Evolutionary conservation across 2,113 vertebrate species (phyloP).

Genomic region (Turdus rufiventris): DNA sequence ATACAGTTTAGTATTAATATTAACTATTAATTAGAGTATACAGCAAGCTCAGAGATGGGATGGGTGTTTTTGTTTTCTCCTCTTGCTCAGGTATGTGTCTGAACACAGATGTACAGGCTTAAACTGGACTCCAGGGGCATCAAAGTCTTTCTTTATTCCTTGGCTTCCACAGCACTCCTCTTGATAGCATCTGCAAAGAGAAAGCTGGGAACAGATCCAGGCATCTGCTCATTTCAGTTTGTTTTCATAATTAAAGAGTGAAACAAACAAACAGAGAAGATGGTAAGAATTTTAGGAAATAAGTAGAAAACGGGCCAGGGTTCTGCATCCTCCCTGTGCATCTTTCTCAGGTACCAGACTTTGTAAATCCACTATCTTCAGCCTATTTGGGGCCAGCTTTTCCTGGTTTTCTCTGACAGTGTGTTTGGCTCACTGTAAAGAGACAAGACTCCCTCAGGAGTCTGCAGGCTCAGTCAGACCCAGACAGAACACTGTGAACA

Average conservation of each 20-base stretch:
- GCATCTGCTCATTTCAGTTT: conserved; percentile 7
- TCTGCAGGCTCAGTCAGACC: neutral
- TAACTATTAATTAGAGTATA: too few species aligned
- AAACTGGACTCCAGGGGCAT: neutral
- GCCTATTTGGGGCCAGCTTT: neutral
- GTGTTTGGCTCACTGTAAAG: neutral
- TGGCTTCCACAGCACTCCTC: neutral
- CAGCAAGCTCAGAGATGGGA: neutral
- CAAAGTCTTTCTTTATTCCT: neutral
- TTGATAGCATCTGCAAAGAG: conserved; percentile 13
- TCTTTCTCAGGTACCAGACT: neutral
- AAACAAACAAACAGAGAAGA: conserved; percentile 20
- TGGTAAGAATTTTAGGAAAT: neutral
- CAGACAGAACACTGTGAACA: neutral
- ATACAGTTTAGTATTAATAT: neutral
- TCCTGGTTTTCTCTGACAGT: neutral
- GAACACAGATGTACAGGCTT: neutral
- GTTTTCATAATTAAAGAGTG: conserved; percentile 9
- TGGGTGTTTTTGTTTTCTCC: neutral
- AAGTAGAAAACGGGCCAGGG: fast-evolving
- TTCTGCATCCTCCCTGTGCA: neutral
- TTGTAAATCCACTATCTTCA: neutral
- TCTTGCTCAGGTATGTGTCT: neutral
- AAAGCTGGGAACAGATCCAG: conserved; percentile 26
- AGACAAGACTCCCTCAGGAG: neutral